Conservation (phyloP, 2,888 invertebrate species). For the Kuschelorhynchus macadamiae region DNA sequence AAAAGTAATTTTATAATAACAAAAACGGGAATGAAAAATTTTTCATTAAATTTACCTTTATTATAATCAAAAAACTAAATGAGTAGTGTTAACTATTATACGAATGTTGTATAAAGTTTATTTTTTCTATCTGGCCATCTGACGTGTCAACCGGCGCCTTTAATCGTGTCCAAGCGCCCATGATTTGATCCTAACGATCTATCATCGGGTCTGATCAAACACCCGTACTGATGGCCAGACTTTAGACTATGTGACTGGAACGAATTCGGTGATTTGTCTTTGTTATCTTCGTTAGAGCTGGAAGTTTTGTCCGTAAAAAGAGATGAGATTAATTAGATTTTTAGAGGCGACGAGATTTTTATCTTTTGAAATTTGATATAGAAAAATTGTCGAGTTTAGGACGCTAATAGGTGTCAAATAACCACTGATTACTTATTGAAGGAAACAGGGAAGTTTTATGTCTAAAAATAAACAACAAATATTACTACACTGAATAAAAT, state of each 20-base stretch:
- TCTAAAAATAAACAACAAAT: no score
- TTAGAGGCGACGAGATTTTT: slow-evolving; percentile 39
- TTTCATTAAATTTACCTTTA: no score
- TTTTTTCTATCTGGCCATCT: slow-evolving; percentile 18
- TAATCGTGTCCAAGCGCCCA: slow-evolving; percentile 46
- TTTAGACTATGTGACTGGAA: slow-evolving; percentile 43
- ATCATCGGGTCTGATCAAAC: slow-evolving; percentile 47
- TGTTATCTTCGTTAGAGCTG: slow-evolving; percentile 42
- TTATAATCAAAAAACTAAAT: no score
- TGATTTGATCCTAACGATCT: slow-evolving; percentile 47
- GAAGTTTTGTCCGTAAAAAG: slow-evolving; percentile 31
- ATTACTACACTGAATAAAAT: no score
- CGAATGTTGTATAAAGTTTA: neutral
- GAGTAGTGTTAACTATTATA: no score
- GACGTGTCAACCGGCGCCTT: slow-evolving; percentile 42
- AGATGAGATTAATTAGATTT: slow-evolving; percentile 45
- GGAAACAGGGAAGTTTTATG: no score
- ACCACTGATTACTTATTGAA: no score
- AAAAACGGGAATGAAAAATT: no score
- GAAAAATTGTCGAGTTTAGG: slow-evolving; percentile 4
- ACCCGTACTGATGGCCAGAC: slow-evolving; percentile 38
- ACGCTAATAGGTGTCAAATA: slow-evolving; percentile 3
- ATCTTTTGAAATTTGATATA: slow-evolving; percentile 25
- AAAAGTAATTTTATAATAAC: no score
- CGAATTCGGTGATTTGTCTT: slow-evolving; percentile 48